A percentile compares a stretch with the other conserved stretches of the same genome.
Conservation (phyloP, 2,113 vertebrate species). For the Carassius auratus region DNA sequence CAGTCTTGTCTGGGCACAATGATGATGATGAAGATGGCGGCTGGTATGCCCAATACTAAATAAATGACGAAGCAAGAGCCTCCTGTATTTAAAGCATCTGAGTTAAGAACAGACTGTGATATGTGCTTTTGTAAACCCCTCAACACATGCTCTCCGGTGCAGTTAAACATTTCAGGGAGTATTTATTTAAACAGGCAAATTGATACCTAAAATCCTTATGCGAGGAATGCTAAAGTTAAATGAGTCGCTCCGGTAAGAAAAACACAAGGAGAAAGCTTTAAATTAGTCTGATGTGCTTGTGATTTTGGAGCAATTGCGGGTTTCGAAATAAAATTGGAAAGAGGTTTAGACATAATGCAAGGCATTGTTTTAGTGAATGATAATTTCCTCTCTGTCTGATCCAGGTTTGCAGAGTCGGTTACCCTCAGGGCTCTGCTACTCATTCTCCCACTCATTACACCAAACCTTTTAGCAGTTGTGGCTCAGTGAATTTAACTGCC, state of each 20-base stretch:
- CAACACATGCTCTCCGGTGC: slow-evolving; percentile 61
- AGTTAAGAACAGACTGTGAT: slow-evolving; percentile 39
- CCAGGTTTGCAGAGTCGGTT: slow-evolving; percentile 10
- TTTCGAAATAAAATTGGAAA: slow-evolving; percentile 21
- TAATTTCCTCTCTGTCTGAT: slow-evolving; percentile 53
- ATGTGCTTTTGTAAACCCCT: slow-evolving; percentile 64
- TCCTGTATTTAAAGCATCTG: slow-evolving; percentile 22
- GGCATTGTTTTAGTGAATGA: slow-evolving; percentile 49
- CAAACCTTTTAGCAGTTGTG: slow-evolving; percentile 58
- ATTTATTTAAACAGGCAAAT: slow-evolving; percentile 76
- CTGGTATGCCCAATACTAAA: slow-evolving; percentile 35
- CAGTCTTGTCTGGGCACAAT: slow-evolving; percentile 5
- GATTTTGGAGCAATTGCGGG: slow-evolving; percentile 52
- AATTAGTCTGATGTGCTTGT: slow-evolving; percentile 51
- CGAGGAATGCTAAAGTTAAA: slow-evolving; percentile 71
- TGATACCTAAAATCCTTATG: slow-evolving; percentile 69
- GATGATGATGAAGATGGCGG: slow-evolving; percentile 22
- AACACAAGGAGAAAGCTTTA: slow-evolving; percentile 55
- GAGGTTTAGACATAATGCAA: slow-evolving; percentile 36
- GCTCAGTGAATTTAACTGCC: slow-evolving; percentile 45
- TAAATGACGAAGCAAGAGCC: slow-evolving; percentile 10
- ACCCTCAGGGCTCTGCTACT: not conserved
- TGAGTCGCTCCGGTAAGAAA: slow-evolving; percentile 66
- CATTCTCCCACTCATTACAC: slow-evolving; percentile 57
- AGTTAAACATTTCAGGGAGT: slow-evolving; percentile 69